Evolutionary conservation across 1,140 invertebrate genomes (phyloP).

Genomic region (Grapholita molesta): DNA sequence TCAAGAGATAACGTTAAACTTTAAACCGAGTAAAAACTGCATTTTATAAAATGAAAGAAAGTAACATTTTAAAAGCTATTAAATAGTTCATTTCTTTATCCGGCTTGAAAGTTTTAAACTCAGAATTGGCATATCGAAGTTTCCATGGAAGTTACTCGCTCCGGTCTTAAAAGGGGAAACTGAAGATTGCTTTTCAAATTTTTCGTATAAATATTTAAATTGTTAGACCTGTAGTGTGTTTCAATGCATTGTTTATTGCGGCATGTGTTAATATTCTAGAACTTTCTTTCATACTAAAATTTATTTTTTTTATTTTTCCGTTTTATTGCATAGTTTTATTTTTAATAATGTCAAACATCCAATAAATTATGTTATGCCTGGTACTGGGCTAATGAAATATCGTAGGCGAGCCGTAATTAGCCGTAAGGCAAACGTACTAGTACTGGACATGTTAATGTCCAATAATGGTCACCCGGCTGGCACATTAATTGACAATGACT

Average conservation of each 20-base stretch:
- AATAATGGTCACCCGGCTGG: too few relatives aligned
- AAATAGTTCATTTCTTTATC: conserved; percentile 11
- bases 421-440: too few relatives aligned
- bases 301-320: too few relatives aligned
- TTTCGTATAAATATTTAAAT: conserved; percentile 15
- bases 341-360: too few relatives aligned
- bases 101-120: conserved; percentile 33
- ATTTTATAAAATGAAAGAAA: neutral
- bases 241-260: conserved; percentile 1
- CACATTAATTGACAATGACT: too few relatives aligned
- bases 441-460: too few relatives aligned
- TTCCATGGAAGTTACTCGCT: conserved; percentile 18
- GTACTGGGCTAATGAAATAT: too few relatives aligned
- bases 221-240: neutral
- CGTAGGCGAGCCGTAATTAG: too few relatives aligned
- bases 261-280: neutral
- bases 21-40: neutral
- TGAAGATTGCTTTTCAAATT: conserved; percentile 16
- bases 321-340: too few relatives aligned
- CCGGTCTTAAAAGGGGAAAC: neutral
- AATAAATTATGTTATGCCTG: too few relatives aligned
- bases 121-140: conserved; percentile 44
- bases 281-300: conserved; percentile 1
- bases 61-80: conserved; percentile 25
- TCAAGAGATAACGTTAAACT: neutral